phyloP scores from a whole-genome alignment of 2,797 vertebrate genomes.

The Cetoscarus ocellatus region DNA sequence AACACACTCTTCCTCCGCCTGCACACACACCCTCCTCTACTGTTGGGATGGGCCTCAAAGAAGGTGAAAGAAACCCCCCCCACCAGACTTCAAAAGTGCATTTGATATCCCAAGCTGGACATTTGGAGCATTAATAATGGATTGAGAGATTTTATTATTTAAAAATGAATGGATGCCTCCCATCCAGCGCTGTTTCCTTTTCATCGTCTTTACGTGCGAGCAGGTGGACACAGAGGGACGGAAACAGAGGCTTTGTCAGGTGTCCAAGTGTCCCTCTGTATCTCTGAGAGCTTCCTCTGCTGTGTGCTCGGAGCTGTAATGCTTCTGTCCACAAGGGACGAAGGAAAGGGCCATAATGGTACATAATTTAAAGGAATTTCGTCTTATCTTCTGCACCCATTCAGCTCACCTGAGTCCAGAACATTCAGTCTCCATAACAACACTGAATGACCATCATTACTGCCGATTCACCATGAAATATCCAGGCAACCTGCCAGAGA shows the following conservation, averaged over 20 bases:
- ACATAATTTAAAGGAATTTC: constrained; percentile 22
- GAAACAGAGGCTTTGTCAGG: constrained; percentile 22
- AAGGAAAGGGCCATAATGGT: constrained; percentile 16
- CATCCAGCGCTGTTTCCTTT: constrained; percentile 46
- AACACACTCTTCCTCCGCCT: constrained; percentile 66
- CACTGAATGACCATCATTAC: too few relatives aligned
- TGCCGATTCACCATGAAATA: too few relatives aligned
- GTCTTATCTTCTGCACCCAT: background rate
- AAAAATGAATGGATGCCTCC: constrained; percentile 63
- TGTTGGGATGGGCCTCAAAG: constrained; percentile 67
- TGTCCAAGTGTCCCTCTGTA: constrained; percentile 23
- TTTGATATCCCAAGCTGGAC: constrained; percentile 75
- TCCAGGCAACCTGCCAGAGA: too few relatives aligned
- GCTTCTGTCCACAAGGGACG: constrained; percentile 26
- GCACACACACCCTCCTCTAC: constrained; percentile 58
- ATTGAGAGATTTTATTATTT: constrained; percentile 74
- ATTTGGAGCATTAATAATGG: constrained; percentile 81
- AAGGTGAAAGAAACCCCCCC: constrained; percentile 73
- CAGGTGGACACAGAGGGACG: constrained; percentile 16
- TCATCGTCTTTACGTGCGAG: constrained; percentile 47
- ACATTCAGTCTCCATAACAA: background rate
- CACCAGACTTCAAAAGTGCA: constrained; percentile 79
- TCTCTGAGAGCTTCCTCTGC: constrained; percentile 11
- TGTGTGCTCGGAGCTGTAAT: constrained; percentile 1
- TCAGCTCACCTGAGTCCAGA: background rate